These are phyloP conservation scores for Aradophagus sp. DNA, from an alignment of 1,140 invertebrate species.

Conservation along the genomic window DNA sequence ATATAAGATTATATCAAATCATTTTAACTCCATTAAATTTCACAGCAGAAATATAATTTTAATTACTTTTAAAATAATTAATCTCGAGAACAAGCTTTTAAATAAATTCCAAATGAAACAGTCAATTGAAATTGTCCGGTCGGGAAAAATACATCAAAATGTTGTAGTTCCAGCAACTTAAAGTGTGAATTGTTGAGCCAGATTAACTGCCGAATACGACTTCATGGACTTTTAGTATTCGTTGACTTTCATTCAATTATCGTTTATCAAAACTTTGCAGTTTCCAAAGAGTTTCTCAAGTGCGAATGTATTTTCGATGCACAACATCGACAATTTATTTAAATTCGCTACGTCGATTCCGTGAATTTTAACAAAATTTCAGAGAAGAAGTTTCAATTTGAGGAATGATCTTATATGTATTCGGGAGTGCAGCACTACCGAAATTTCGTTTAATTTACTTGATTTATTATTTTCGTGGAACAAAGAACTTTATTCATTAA, in stretches of 20 bases:
- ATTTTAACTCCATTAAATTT: too few relatives aligned
- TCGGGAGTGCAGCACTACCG: not conserved
- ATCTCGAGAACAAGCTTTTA: too few relatives aligned
- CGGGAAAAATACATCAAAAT: constrained; percentile 35
- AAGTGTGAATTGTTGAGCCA: constrained; percentile 48
- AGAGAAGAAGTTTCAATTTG: constrained; percentile 22
- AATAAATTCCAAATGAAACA: too few relatives aligned
- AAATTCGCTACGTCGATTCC: constrained; percentile 26
- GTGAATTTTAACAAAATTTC: constrained; percentile 40
- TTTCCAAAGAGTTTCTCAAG: constrained; percentile 32
- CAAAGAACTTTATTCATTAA: constrained; percentile 24
- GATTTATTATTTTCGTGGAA: constrained; percentile 23
- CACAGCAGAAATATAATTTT: too few relatives aligned
- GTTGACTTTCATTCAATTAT: constrained; percentile 54
- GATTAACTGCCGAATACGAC: constrained; percentile 31
- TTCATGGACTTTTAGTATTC: constrained; percentile 38
- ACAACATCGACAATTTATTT: constrained; percentile 34
- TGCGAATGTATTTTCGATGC: constrained; percentile 22
- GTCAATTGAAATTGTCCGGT: constrained; percentile 19
- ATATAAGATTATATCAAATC: too few relatives aligned
- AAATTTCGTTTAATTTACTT: constrained; percentile 19
- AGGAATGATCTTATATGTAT: constrained; percentile 19
- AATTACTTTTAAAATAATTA: too few relatives aligned
- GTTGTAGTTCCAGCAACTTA: constrained; percentile 20
- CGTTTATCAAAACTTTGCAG: constrained; percentile 44